Conservation (phyloP, 2,888 invertebrate genomes). For the Cephus runcator region DNA sequence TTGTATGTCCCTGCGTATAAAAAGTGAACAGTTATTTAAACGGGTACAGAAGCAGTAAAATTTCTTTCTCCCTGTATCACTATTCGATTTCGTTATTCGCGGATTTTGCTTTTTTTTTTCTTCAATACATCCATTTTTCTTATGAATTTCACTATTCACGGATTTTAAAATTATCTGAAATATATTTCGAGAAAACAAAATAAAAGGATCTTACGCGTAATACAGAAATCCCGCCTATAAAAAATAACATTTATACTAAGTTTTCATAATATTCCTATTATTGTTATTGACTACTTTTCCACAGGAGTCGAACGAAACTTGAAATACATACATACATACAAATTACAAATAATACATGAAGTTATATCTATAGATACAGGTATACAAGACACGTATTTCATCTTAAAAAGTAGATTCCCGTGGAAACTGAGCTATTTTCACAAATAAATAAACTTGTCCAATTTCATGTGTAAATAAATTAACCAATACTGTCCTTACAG, state of each 20-base stretch:
- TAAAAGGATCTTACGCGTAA: too few relatives aligned
- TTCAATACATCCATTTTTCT: too few relatives aligned
- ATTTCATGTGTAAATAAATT: not conserved
- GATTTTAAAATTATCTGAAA: not conserved
- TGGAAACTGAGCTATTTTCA: not conserved
- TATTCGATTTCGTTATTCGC: not conserved
- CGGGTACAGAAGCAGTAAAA: not conserved
- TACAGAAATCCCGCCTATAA: too few relatives aligned
- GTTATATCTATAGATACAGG: too few relatives aligned
- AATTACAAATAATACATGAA: too few relatives aligned
- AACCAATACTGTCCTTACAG: not conserved
- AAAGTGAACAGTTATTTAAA: not conserved
- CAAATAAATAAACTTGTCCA: not conserved
- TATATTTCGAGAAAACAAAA: too few relatives aligned
- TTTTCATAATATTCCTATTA: too few relatives aligned
- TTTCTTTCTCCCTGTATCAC: not conserved
- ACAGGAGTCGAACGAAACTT: too few relatives aligned
- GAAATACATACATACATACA: too few relatives aligned
- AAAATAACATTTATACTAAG: too few relatives aligned
- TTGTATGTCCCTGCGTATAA: constrained; percentile 80
- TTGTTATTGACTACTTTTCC: too few relatives aligned
- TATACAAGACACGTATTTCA: too few relatives aligned
- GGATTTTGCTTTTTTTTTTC: not conserved
- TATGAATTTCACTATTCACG: not conserved
- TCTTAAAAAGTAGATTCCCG: not conserved